A percentile compares a stretch with the other conserved stretches of the same genome.
Conservation (phyloP, 2,113 vertebrate species). For the Cryptomyrus ogoouensis region DNA sequence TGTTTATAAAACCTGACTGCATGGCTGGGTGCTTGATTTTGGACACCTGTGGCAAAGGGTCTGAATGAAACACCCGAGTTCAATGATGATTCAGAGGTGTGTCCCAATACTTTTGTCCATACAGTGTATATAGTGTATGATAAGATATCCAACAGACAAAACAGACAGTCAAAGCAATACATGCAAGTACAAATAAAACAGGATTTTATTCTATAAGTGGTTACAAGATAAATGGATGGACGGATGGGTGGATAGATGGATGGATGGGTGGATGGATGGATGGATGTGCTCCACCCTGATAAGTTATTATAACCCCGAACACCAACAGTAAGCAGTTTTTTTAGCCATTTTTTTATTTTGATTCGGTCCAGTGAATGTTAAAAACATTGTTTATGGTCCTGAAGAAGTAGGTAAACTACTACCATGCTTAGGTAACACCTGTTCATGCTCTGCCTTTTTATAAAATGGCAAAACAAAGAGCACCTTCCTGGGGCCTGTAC, state of each 20-base stretch:
- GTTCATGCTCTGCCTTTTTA: not conserved
- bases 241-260: not conserved
- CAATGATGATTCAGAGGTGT: too few relatives aligned
- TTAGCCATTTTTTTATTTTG: not conserved
- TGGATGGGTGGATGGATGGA: too few relatives aligned
- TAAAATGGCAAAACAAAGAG: not conserved
- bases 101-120: not conserved
- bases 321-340: not conserved
- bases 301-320: not conserved
- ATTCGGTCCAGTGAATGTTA: not conserved
- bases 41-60: too few relatives aligned
- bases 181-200: not conserved
- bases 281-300: not conserved
- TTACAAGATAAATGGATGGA: not conserved
- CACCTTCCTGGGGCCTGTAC: not conserved
- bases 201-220: not conserved
- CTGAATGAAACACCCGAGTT: too few relatives aligned
- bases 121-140: not conserved
- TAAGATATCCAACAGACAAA: not conserved
- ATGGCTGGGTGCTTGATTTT: too few relatives aligned
- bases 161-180: not conserved
- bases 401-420: not conserved
- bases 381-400: not conserved
- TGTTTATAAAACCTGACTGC: too few relatives aligned
- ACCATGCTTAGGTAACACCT: not conserved